Base-by-base conservation (phyloP, 2,113 vertebrate genomes). In the Pangasianodon gigas region DNA sequence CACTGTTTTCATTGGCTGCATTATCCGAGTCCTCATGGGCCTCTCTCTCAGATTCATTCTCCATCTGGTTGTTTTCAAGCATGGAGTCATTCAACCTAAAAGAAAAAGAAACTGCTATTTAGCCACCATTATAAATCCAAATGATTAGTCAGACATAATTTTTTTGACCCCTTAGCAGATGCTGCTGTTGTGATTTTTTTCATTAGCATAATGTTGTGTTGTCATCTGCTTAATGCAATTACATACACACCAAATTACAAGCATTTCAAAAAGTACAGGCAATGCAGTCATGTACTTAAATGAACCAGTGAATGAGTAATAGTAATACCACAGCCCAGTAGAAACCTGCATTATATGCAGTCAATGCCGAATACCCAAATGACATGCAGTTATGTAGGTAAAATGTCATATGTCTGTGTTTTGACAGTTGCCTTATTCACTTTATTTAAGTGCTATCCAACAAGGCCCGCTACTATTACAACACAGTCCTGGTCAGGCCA, bases 31-130 rank as follows among this genome's bases (percentile, higher is more conserved):
- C 98, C 29, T 98, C 97, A 0, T 96, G 65, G 2, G 94, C 96
- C 89, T 99, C 98, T n/a, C 96, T 95, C 94, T 98, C 98, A 0
- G 97, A 99, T 92, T 97, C 98, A 0, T 97, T 96, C 94, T 99
- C 98, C 96, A 97, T 95, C 89, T 97, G 96, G 90, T 95, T 94
- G 92, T 95, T 97, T 88, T 96, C 96, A 90, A 97, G 92, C 91
- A 94, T 92, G 0, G 95, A 94, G 69, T 98, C 97, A 67, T 97
- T 97, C 96, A 98, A 93, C 79, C 98, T 99, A 21, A 86, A 60
- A 62, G 52, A 89, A 85, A 85, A 19, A 46, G 88, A 89, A 85
- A 16, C 5, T 6, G 1, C 58, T 84, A 52, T 58, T 56, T 0
- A 85, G 46, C 58, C 14, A 79, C 6, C 2, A 41, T 32, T 62